A percentile compares a stretch with the other conserved stretches of the same genome.
phyloP scores from a whole-genome alignment of 2,797 vertebrate species.

The Phrynocephalus guinanensis region DNA sequence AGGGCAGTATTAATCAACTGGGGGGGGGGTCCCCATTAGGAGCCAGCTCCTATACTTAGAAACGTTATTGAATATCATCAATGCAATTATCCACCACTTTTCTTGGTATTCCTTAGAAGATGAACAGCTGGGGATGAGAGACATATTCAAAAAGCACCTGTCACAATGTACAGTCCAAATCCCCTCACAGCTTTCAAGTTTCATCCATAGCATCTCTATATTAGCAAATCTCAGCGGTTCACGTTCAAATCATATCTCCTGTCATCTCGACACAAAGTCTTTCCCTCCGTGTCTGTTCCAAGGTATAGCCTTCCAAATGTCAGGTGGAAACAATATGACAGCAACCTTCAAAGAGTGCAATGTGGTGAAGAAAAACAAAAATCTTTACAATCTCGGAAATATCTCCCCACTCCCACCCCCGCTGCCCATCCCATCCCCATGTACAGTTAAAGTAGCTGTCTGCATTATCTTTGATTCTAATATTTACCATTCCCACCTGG shows the following conservation, averaged over 20 bases:
- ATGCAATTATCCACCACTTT: not conserved
- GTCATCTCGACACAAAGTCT: constrained; percentile 54
- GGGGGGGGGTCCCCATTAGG: not conserved
- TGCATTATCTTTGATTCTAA: constrained; percentile 36
- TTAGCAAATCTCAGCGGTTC: constrained; percentile 62
- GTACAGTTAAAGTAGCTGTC: constrained; percentile 36
- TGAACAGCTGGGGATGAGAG: not conserved
- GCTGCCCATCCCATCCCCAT: too few species aligned
- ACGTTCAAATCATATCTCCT: constrained; percentile 68
- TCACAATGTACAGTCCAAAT: constrained; percentile 53
- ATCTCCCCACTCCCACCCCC: not conserved
- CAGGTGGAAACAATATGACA: constrained; percentile 70
- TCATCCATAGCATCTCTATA: constrained; percentile 56
- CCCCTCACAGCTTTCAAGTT: constrained; percentile 71
- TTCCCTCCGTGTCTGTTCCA: constrained; percentile 65
- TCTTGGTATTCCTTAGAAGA: not conserved
- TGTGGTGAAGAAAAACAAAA: constrained; percentile 59
- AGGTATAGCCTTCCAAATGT: constrained; percentile 63
- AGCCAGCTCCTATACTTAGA: not conserved
- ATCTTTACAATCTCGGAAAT: constrained; percentile 47
- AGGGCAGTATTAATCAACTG: not conserved
- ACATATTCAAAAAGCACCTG: constrained; percentile 22
- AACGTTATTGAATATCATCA: not conserved
- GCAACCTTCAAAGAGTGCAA: constrained; percentile 54
- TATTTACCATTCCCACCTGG: constrained; percentile 43